Conservation (phyloP, 2,888 invertebrate species). For the Trilocha varians region DNA sequence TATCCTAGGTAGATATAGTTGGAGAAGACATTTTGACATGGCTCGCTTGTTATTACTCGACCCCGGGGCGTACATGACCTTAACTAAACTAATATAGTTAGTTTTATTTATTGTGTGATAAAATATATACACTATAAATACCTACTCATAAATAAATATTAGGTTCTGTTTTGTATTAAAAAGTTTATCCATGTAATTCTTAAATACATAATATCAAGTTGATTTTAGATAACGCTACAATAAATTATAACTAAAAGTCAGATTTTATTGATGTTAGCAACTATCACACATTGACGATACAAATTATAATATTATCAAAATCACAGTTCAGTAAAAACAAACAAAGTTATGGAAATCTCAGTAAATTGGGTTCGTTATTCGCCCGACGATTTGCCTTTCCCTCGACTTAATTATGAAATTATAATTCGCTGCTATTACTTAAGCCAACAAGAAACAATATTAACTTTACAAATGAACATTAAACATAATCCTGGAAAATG, state of each 20-base stretch:
- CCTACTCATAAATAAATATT: no score
- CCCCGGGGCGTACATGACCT: background rate
- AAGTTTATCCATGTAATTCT: no score
- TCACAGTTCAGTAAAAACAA: background rate
- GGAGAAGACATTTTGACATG: background rate
- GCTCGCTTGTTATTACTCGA: background rate
- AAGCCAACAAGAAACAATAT: background rate
- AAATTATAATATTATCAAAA: background rate
- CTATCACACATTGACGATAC: background rate
- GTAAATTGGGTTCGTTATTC: background rate
- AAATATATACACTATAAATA: no score
- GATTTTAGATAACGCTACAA: no score
- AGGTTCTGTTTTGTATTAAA: no score
- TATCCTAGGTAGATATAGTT: background rate
- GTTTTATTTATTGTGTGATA: no score
- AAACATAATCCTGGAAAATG: no score
- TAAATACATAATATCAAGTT: no score
- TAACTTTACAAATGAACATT: no score
- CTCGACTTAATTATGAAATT: background rate
- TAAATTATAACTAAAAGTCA: no score
- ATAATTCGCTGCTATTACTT: background rate
- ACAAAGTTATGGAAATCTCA: background rate
- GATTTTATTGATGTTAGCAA: no score
- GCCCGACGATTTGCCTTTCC: background rate
- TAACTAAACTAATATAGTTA: no score